Evolutionary conservation across 1,140 invertebrate species (phyloP).

Genomic region (Drosophila nebulosa): DNA sequence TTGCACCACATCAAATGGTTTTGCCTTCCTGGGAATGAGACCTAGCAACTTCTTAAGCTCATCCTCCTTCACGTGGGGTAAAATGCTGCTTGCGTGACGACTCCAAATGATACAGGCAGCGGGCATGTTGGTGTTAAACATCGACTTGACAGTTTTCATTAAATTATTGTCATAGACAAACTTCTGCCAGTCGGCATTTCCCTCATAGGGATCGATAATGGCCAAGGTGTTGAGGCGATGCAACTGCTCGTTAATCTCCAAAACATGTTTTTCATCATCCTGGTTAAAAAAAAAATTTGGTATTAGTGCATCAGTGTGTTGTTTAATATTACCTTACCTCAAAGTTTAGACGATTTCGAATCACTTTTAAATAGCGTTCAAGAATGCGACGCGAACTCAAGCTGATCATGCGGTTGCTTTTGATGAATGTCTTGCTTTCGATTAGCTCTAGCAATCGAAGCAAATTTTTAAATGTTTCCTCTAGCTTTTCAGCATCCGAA

Average conservation of each 20-base stretch:
- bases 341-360: slow-evolving; percentile 55
- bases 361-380: slow-evolving; percentile 59
- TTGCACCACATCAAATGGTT: slow-evolving; percentile 71
- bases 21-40: slow-evolving; percentile 60
- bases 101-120: slow-evolving; percentile 76
- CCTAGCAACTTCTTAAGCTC: slow-evolving; percentile 58
- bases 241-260: slow-evolving; percentile 75
- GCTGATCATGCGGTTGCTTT: slow-evolving; percentile 67
- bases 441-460: slow-evolving; percentile 53
- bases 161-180: slow-evolving; percentile 76
- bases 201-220: slow-evolving; percentile 78
- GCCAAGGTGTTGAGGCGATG: slow-evolving; percentile 70
- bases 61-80: slow-evolving; percentile 56
- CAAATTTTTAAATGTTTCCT: slow-evolving; percentile 46
- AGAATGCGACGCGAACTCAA: slow-evolving; percentile 63
- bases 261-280: slow-evolving; percentile 58
- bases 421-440: slow-evolving; percentile 64
- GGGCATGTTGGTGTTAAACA: slow-evolving; percentile 69
- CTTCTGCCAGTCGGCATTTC: slow-evolving; percentile 75
- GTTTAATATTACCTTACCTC: slow-evolving; percentile 36
- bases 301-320: too few species aligned
- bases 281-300: neutral
- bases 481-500: neutral
- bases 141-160: slow-evolving; percentile 47
- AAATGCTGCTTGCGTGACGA: slow-evolving; percentile 63